phyloP scores from a whole-genome alignment of 2,888 invertebrate genomes.

The Drosophila anceps region DNA sequence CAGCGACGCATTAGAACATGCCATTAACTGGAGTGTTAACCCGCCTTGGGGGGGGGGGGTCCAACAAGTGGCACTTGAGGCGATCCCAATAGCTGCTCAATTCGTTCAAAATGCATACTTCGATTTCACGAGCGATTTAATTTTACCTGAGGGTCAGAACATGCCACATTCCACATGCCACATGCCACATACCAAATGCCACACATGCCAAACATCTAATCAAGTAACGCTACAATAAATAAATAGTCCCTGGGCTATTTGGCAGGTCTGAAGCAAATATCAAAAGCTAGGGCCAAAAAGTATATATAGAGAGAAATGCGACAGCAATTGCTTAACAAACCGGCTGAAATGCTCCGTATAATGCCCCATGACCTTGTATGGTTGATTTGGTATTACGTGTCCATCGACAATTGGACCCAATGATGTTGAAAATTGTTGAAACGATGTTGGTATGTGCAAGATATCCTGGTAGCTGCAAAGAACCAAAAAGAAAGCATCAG shows the following conservation, averaged over 20 bases:
- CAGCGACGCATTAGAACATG: constrained; percentile 18
- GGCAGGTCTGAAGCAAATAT: constrained; percentile 62
- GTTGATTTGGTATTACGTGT: constrained; percentile 93
- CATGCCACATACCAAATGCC: constrained; percentile 34
- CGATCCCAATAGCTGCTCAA: constrained; percentile 34
- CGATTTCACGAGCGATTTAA: constrained; percentile 72
- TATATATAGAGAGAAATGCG: constrained; percentile 19
- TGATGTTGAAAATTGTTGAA: constrained; percentile 92
- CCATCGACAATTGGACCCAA: constrained; percentile 96
- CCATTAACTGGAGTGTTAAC: constrained; percentile 49
- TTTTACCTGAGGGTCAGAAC: constrained; percentile 63
- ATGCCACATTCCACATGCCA: constrained; percentile 58
- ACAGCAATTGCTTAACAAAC: constrained; percentile 86
- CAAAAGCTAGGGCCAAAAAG: constrained; percentile 24
- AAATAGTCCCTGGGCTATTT: constrained; percentile 59
- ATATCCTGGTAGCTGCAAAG: constrained; percentile 89
- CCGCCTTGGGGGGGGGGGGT: constrained; percentile 12
- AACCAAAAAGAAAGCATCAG: constrained; percentile 59
- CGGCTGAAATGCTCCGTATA: constrained; percentile 91
- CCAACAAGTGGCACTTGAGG: constrained; percentile 55
- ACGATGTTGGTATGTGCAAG: constrained; percentile 88
- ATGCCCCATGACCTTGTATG: constrained; percentile 90
- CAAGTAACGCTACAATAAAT: constrained; percentile 77
- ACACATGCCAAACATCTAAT: constrained; percentile 74
- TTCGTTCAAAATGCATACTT: constrained; percentile 45